phyloP scores from a whole-genome alignment of 2,113 vertebrate species.

The Podocnemis expansa region DNA sequence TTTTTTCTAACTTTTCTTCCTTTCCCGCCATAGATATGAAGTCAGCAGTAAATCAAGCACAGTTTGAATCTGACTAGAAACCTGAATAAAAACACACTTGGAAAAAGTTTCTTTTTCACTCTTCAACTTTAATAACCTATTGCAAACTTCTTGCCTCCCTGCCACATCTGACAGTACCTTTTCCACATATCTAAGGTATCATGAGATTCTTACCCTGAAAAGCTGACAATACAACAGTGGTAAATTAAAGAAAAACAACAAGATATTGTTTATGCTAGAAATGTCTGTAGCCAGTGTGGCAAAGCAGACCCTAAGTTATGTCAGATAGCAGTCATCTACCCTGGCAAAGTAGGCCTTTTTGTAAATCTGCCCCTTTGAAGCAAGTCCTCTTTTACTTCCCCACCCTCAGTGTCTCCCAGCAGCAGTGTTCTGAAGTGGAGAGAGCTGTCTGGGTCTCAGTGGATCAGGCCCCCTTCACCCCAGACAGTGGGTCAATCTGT shows the following conservation, averaged over 20 bases:
- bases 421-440: too few species aligned
- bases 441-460: too few species aligned
- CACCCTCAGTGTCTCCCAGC: too few species aligned
- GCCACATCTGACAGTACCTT: constrained; percentile 46
- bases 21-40: not conserved
- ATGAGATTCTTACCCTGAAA: constrained; percentile 64
- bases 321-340: too few species aligned
- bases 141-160: constrained; percentile 69
- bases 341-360: too few species aligned
- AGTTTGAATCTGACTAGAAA: constrained; percentile 13
- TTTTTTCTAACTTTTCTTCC: constrained; percentile 10
- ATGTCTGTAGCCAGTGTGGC: constrained; percentile 54
- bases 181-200: constrained; percentile 43
- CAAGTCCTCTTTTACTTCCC: too few species aligned
- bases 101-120: constrained; percentile 28
- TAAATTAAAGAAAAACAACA: constrained; percentile 72
- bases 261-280: constrained; percentile 70
- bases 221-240: too few species aligned
- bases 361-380: too few species aligned
- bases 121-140: constrained; percentile 53
- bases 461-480: too few species aligned
- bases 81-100: constrained; percentile 1
- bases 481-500: too few species aligned
- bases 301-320: too few species aligned
- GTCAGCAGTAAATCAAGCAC: not conserved